Percentiles rank a stretch among this genome's conserved stretches.
phyloP scores from a whole-genome alignment of 30 jellyfish, hydroid and myxozoan species.

The Chrysaora quinquecirrha region DNA sequence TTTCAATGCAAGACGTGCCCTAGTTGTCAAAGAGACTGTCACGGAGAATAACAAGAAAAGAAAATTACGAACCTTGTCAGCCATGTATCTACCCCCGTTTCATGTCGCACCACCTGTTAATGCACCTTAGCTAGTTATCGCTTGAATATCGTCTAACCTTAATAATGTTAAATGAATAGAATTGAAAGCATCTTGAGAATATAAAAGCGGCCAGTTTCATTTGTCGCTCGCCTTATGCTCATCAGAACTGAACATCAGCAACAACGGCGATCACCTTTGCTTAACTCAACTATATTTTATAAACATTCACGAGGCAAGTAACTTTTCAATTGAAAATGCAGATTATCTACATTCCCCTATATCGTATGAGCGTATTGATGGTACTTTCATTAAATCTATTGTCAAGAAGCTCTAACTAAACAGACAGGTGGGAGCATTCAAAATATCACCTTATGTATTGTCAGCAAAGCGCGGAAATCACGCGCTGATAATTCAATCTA shows the following conservation, averaged over 20 bases:
- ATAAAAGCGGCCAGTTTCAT: neutral
- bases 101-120: conserved; percentile 1
- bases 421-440: conserved; percentile 3
- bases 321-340: too few species aligned
- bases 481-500: neutral
- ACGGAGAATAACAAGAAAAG: too few species aligned
- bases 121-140: neutral
- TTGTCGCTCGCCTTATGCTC: too few species aligned
- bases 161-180: neutral
- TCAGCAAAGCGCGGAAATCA: neutral
- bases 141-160: conserved; percentile 3
- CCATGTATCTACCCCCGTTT: neutral
- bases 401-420: neutral
- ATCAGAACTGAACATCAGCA: too few species aligned
- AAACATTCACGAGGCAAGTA: too few species aligned
- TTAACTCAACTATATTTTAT: too few species aligned
- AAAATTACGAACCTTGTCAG: too few species aligned
- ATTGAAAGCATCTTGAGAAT: neutral
- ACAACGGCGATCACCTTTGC: too few species aligned
- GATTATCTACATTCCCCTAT: too few species aligned
- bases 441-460: neutral
- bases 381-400: neutral
- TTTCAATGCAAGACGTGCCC: too few species aligned
- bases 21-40: too few species aligned
- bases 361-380: too few species aligned